Evolutionary conservation across 92 coral and sea anemone genomes (phyloP), one percentile per base, ranked within the genome.

Genomic region (Diadumene lineata): DNA sequence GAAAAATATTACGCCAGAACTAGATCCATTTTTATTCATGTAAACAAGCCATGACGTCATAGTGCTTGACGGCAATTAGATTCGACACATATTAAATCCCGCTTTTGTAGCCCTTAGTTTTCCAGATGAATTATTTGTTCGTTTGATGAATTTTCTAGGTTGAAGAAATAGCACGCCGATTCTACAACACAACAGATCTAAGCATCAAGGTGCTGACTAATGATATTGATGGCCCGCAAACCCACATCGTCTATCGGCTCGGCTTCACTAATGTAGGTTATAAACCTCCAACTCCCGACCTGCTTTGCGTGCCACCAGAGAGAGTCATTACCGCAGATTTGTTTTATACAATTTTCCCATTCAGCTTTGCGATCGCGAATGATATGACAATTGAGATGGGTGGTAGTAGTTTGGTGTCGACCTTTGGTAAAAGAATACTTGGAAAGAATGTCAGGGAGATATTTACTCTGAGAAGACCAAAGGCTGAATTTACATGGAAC

Each of bases 401-500:
- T 7, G 97, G 97, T 1, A 75, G 65, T 23, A 92, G 97, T 19
- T 55, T 90, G 19, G 74, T 70, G 17, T 83, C 92, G 7, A 84
- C 79, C 0, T 66, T 90, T n/a, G 97, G 97, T 21, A 80, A 79
- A 68, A 92, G 82, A 10, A 69, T 90, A 17, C 67, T 90, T 44
- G 90, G 97, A 11, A 69, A 72, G 38, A 82, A 84, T 68, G 84
- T 83, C 18, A 69, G 82, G 66, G 97, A 84, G 23, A 56, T 84
- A 31, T 90, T 90, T 60, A 78, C 81, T 27, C 62, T 90, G 85
- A 87, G 97, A 50, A 77, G 97, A 62, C 97, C 97, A 31, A 91
- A 91, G 63, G 83, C 88, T 0, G 86, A 88, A 3, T 91, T 91
- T 60, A 91, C 97, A 7, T 91, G 97, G 97, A 80, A 87, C 38